Conservation (phyloP, 2,888 invertebrate species). For the Ametastegia equiseti region DNA sequence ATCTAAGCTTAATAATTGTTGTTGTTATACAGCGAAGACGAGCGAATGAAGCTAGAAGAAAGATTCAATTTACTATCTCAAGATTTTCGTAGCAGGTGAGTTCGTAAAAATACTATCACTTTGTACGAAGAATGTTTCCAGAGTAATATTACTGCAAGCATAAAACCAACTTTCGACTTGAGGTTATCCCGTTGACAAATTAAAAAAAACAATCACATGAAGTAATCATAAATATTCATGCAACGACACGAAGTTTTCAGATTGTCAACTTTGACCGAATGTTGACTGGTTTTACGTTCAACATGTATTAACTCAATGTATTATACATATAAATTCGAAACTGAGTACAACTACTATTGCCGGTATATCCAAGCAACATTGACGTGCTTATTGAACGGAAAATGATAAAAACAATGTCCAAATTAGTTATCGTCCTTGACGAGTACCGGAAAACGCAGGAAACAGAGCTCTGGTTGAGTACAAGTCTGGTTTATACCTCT, state of each 20-base stretch:
- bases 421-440: conserved; percentile 13
- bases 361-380: background rate
- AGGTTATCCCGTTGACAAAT: background rate
- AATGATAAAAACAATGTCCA: background rate
- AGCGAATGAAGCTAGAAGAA: conserved; percentile 70
- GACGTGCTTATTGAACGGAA: background rate
- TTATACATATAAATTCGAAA: too few species aligned
- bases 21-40: conserved; percentile 66
- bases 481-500: conserved; percentile 44
- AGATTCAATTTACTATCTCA: conserved; percentile 67
- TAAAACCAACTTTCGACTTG: background rate
- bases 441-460: background rate
- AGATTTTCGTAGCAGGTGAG: conserved; percentile 69
- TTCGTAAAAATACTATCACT: background rate
- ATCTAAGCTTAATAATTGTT: background rate
- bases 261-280: background rate
- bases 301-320: background rate
- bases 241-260: background rate
- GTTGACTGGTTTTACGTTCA: background rate
- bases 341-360: too few species aligned
- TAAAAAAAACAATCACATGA: background rate
- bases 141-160: too few species aligned
- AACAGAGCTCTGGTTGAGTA: background rate
- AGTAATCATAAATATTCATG: background rate
- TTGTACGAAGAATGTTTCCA: too few species aligned